Conservation (phyloP, 2,888 invertebrate genomes). For the Polydrusus cervinus region DNA sequence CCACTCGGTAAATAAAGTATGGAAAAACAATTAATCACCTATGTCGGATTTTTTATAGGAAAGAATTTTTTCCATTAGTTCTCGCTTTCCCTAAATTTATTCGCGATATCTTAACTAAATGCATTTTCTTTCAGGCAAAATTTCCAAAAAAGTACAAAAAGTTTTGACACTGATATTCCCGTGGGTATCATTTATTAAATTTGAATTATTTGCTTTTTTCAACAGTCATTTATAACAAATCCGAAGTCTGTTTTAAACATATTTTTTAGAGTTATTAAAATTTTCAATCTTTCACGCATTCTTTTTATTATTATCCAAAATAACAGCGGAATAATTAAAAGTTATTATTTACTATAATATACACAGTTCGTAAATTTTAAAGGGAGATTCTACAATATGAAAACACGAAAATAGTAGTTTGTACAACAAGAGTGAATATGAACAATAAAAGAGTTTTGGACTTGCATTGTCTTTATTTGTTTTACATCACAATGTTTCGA, state of each 20-base stretch:
- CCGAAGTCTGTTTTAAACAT: not conserved
- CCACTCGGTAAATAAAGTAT: slow-evolving; percentile 23
- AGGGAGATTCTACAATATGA: too few species aligned
- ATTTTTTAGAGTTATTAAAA: not conserved
- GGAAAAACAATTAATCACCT: slow-evolving; percentile 30
- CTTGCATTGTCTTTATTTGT: too few species aligned
- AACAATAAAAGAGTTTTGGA: too few species aligned
- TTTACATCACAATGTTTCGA: too few species aligned
- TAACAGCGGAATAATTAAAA: too few species aligned
- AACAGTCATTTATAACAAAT: slow-evolving; percentile 5
- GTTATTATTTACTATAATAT: too few species aligned
- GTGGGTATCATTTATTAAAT: slow-evolving; percentile 17
- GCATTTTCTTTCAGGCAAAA: slow-evolving; percentile 10
- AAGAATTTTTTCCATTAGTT: slow-evolving; percentile 25
- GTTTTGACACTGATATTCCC: slow-evolving; percentile 15
- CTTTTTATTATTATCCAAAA: not conserved
- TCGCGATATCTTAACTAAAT: slow-evolving; percentile 12
- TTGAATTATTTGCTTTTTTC: slow-evolving; percentile 6
- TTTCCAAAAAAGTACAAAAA: not conserved
- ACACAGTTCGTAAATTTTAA: too few species aligned
- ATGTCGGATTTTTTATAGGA: slow-evolving; percentile 13
- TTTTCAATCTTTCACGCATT: not conserved
- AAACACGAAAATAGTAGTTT: too few species aligned
- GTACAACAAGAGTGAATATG: too few species aligned
- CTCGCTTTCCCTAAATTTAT: slow-evolving; percentile 23